These are phyloP conservation scores for Macrosiphum euphorbiae DNA, from an alignment of 2,888 invertebrate genomes.

Conservation along the genomic window DNA sequence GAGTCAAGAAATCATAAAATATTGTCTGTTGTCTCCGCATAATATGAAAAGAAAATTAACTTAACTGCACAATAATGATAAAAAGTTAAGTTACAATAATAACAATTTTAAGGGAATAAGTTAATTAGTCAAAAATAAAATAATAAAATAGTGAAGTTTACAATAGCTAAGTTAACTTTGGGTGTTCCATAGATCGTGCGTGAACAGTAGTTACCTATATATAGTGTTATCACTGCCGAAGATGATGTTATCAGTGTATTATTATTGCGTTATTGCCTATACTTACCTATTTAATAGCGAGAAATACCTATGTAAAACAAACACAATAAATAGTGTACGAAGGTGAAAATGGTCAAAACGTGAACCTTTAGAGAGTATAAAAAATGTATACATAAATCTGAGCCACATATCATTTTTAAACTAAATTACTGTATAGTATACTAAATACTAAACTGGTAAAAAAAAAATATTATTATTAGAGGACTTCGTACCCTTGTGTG, in stretches of 20 bases:
- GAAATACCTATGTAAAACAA: not conserved
- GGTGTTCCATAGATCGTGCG: not conserved
- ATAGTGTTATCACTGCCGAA: not conserved
- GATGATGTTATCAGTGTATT: not conserved
- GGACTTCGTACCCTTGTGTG: not conserved
- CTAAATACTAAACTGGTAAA: not conserved
- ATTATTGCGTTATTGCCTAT: not conserved
- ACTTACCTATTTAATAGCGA: not conserved
- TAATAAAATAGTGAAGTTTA: too few relatives aligned
- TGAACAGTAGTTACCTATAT: not conserved
- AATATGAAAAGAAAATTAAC: too few relatives aligned
- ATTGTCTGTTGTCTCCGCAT: too few relatives aligned
- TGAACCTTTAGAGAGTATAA: not conserved
- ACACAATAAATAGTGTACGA: not conserved
- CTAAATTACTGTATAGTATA: not conserved
- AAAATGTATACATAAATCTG: not conserved
- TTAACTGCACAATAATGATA: too few relatives aligned
- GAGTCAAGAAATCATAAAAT: too few relatives aligned
- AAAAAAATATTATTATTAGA: not conserved
- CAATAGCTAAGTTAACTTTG: not conserved
- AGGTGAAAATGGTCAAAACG: not conserved
- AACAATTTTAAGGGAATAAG: too few relatives aligned
- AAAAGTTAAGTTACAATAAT: too few relatives aligned
- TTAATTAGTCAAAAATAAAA: too few relatives aligned
- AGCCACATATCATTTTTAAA: too few relatives aligned